Evolutionary conservation across 2,113 vertebrate genomes (phyloP).

Genomic region (Hystrix cristata): DNA sequence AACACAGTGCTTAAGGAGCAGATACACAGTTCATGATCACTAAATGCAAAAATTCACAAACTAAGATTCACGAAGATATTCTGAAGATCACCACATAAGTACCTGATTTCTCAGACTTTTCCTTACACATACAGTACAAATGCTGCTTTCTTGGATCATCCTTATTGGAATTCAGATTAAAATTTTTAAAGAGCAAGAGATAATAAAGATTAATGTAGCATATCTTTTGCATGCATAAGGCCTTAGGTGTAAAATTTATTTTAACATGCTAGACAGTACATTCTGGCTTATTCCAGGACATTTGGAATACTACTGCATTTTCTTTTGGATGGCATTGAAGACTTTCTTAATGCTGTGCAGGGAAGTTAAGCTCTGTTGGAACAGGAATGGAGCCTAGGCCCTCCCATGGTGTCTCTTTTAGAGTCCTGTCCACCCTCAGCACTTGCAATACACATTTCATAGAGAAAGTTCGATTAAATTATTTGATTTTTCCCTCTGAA

Average conservation of each 20-base stretch:
- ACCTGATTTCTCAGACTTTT: constrained; percentile 1
- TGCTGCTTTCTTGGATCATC: background rate
- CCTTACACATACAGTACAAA: background rate
- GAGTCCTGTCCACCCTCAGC: background rate
- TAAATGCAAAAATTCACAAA: background rate
- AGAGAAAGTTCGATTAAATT: constrained; percentile 59
- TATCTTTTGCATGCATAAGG: background rate
- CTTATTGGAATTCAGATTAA: constrained; percentile 20
- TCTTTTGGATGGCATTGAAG: background rate
- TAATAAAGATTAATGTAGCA: background rate
- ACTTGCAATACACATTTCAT: background rate
- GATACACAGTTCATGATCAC: background rate
- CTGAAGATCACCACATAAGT: background rate
- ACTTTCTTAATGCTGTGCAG: background rate
- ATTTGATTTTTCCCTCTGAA: constrained; percentile 38
- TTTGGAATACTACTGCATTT: background rate
- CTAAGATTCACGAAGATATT: constrained; percentile 22
- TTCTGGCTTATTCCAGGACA: constrained; percentile 1
- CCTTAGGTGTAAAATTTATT: constrained; percentile 2
- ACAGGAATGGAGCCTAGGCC: background rate
- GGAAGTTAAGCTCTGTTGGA: background rate
- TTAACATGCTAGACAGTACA: background rate
- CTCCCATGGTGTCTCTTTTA: background rate
- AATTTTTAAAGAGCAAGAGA: constrained; percentile 22
- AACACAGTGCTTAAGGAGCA: background rate